Evolutionary conservation across 2,888 invertebrate species (phyloP).

Genomic region (Resseliella maxima): DNA sequence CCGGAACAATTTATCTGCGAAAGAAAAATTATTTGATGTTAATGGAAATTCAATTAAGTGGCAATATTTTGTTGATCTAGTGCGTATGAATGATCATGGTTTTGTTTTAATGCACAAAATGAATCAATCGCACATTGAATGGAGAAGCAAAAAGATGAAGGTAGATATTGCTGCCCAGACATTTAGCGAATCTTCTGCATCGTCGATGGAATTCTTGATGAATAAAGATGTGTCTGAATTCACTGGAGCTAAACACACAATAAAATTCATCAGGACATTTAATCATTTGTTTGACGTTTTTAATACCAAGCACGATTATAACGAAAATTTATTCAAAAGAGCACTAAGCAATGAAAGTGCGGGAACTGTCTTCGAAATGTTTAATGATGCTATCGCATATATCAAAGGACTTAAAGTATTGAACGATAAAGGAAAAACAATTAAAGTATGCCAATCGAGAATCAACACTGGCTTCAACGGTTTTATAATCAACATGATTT

Average conservation of each 20-base stretch:
- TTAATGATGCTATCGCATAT: background rate
- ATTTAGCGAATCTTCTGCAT: background rate
- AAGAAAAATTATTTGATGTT: background rate
- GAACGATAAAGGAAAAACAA: background rate
- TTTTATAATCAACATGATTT: background rate
- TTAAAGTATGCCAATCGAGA: background rate
- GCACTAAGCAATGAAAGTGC: background rate
- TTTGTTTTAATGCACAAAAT: background rate
- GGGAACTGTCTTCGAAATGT: background rate
- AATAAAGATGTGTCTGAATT: background rate
- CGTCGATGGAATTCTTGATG: background rate
- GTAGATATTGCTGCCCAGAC: conserved; percentile 16
- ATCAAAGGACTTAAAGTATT: background rate
- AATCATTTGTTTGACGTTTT: background rate
- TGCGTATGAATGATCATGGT: background rate
- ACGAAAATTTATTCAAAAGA: background rate
- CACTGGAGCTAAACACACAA: background rate
- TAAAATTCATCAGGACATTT: conserved; percentile 6
- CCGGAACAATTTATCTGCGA: background rate
- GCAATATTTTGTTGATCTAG: background rate
- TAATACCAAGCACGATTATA: background rate
- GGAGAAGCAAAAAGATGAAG: background rate
- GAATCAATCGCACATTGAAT: background rate
- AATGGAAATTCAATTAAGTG: background rate
- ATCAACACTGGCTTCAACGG: background rate